Evolutionary conservation across 2,113 vertebrate genomes (phyloP).

Genomic region (Salvelinus alpinus): DNA sequence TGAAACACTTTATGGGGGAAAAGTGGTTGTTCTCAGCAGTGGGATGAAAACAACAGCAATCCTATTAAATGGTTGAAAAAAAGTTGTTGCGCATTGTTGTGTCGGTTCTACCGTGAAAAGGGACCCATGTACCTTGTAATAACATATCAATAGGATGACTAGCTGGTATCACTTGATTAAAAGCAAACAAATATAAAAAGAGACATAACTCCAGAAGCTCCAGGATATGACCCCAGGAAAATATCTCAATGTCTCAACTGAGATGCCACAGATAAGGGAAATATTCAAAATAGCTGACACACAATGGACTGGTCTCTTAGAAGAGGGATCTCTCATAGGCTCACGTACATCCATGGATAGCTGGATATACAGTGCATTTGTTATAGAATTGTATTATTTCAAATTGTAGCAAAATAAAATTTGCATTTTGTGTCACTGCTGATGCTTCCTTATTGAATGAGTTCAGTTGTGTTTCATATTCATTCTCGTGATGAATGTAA

Average conservation of each 20-base stretch:
- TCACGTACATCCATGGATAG: neutral
- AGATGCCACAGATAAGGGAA: slow-evolving; percentile 61
- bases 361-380: neutral
- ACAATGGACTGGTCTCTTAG: neutral
- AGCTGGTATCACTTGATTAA: slow-evolving; percentile 50
- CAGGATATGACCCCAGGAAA: slow-evolving; percentile 5
- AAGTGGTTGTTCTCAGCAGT: slow-evolving; percentile 60
- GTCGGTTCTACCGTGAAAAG: slow-evolving; percentile 54
- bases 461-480: neutral
- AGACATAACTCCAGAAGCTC: slow-evolving; percentile 38
- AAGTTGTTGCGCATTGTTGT: slow-evolving; percentile 30
- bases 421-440: neutral
- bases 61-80: slow-evolving; percentile 71
- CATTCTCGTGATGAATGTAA: slow-evolving; percentile 21
- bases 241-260: slow-evolving; percentile 38
- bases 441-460: neutral
- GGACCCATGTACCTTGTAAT: slow-evolving; percentile 63
- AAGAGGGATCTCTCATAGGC: neutral
- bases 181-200: slow-evolving; percentile 27
- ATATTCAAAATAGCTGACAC: slow-evolving; percentile 32
- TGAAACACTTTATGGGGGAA: slow-evolving; percentile 63
- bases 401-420: neutral
- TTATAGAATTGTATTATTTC: neutral
- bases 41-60: slow-evolving; percentile 68
- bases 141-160: slow-evolving; percentile 57